These are phyloP conservation scores for Oriolus oriolus DNA, from an alignment of 2,113 vertebrate species.

Conservation along the genomic window DNA sequence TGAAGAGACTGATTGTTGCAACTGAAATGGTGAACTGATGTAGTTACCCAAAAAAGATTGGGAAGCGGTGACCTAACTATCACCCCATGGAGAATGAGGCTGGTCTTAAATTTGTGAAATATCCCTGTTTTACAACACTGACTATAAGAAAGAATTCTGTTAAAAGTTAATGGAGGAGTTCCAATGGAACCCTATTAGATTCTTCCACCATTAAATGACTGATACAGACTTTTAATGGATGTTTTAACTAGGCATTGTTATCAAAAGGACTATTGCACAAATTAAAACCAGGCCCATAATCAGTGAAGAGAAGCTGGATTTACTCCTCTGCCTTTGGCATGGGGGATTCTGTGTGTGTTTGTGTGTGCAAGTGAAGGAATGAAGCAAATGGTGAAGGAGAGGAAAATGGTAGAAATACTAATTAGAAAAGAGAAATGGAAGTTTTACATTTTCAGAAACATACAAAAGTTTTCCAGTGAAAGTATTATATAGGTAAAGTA, in stretches of 20 bases:
- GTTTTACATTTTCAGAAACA: background rate
- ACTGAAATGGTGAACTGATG: background rate
- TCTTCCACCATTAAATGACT: constrained; percentile 71
- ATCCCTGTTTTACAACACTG: constrained; percentile 38
- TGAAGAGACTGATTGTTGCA: constrained; percentile 41
- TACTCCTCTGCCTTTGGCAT: constrained; percentile 60
- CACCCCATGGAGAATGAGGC: constrained; percentile 49
- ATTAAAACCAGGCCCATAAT: constrained; percentile 69
- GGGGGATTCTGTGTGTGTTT: background rate
- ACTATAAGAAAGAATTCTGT: constrained; percentile 62
- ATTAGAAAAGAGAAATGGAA: background rate
- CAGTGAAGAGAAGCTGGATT: constrained; percentile 69
- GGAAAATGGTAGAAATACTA: background rate
- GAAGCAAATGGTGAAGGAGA: background rate
- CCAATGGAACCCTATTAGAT: constrained; percentile 69
- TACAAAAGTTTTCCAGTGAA: background rate
- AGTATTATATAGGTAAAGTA: background rate
- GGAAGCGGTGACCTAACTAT: constrained; percentile 34
- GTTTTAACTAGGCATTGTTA: constrained; percentile 75
- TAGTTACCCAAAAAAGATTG: constrained; percentile 38
- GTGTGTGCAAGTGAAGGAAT: background rate
- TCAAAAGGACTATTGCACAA: constrained; percentile 74
- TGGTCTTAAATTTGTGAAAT: constrained; percentile 41
- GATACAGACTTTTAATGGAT: constrained; percentile 73
- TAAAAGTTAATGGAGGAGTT: constrained; percentile 76